Evolutionary conservation across 64 coral and sea anemone species (phyloP), one percentile per base, ranked within the genome.

Genomic region (Stichodactyla mertensii): DNA sequence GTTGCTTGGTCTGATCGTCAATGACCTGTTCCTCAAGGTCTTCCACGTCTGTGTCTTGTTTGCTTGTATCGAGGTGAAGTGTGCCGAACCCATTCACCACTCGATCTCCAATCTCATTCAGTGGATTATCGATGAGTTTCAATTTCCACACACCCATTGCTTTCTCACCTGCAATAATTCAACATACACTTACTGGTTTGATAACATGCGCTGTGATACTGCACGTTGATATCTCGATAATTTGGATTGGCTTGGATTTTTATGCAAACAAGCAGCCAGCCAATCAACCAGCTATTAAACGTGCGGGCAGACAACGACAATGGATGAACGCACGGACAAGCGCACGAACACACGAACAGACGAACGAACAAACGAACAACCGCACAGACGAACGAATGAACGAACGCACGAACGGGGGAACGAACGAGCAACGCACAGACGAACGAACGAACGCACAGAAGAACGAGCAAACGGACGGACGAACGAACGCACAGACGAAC

Each of bases 1-100:
- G 96, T 28, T 95, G 96, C 88, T 92, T 94, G 9, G 96, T 98
- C 67, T 98, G 96, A 28, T 98, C 96, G 51, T 98, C 96, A n/a
- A 98, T 98, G 4, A 98, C 96, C 67, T 98, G 96, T 71, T 98
- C 92, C 7, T 98, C 96, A 12, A 98, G 57, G 69, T 98, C 96
- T 24, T 98, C 96, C 0, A 98, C 96, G 67, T 98, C 96, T 15
- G 93, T 94, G 45, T 98, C 96, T 57, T 98, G 92, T 88, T 98
- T 98, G 22, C 96, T 98, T 23, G 96, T 98, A 84, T 98, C 96
- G 7, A 92, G 78, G 66, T 98, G 96, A 2, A 98, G 86, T 13
- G 96, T 98, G 12, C 96, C 96, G 16, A 87, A 98, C 1, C 92
- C 93, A 79, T 94, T 90, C 6, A 98, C 86, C 28, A 98, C 92